Evolutionary conservation across 2,888 invertebrate genomes (phyloP), one percentile per base, ranked within the genome.

Genomic region (Ophion costatus): DNA sequence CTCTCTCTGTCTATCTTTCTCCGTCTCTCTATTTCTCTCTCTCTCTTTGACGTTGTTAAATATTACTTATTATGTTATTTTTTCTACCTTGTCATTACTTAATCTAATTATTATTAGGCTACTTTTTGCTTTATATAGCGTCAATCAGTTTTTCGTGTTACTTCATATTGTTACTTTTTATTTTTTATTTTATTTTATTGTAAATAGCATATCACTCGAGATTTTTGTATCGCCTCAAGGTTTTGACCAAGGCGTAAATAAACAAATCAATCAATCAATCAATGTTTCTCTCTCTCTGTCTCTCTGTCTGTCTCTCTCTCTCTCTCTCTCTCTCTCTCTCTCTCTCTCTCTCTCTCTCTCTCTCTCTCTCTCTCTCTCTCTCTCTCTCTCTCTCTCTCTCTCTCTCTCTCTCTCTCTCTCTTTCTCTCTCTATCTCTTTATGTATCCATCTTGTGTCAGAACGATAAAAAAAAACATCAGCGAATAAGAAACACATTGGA

Each of bases 391-490:
- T 83, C 59, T 69, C 64, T 82, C 33, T 33, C 33, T 33, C 33
- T 33, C 33, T 17, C 63, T 75, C 83, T 83, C 59, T 69, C 64
- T 82, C n/a, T n/a, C n/a, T n/a, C n/a, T n/a, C n/a, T n/a, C n/a
- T n/a, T n/a, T n/a, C n/a, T n/a, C n/a, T n/a, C n/a, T 74, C 86
- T 33, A 45, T 45, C 45, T 45, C 45, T 45, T 45, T 14, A 2
- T 17, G 2, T 51, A 17, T 66, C 75, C 85, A 86, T 87, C 77
- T 69, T 75, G 71, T 82, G 86, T 79, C 86, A 67, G 78, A 29
- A 80, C 22, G 10, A 71, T 45, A 24, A 51, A 51, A 73, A 78
- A 78, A 76, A 59, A 20, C 57, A 66, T 17, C n/a, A 67, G 56
- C 29, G 14, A 79, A 66, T 56, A 64, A 78, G 61, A 73, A 61